Conservation (phyloP, 2,888 invertebrate species). For the Cheilosia vulpina region DNA sequence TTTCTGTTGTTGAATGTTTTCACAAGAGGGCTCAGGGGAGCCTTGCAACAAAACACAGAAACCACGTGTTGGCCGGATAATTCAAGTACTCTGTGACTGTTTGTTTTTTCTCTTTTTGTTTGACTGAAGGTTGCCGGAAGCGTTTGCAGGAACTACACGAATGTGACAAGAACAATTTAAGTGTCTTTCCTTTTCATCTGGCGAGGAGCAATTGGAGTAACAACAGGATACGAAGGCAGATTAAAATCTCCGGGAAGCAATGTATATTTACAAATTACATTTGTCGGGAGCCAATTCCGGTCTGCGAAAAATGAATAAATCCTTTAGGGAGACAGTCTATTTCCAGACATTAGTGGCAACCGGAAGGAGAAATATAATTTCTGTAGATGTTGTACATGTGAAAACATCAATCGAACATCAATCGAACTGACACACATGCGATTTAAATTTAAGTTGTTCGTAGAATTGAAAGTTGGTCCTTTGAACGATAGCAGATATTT, state of each 20-base stretch:
- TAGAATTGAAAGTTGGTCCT: background rate
- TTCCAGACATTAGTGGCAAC: background rate
- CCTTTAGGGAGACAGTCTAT: background rate
- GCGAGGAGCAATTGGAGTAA: background rate
- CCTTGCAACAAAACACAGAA: background rate
- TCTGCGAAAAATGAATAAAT: background rate
- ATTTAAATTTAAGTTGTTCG: background rate
- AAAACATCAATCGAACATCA: background rate
- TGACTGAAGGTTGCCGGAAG: background rate
- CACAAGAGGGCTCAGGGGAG: background rate
- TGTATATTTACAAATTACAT: background rate
- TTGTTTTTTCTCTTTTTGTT: background rate
- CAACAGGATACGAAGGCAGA: background rate
- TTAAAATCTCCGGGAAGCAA: background rate
- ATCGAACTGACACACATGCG: no score
- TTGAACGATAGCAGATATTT: no score
- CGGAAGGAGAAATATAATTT: background rate
- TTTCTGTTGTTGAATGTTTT: slow-evolving; percentile 9
- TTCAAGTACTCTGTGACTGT: background rate
- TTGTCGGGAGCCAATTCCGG: background rate
- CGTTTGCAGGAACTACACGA: background rate
- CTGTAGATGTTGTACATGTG: background rate
- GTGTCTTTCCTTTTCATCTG: background rate
- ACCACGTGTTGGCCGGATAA: background rate
- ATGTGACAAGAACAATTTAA: background rate